Evolutionary conservation across 2,888 invertebrate genomes (phyloP).

Genomic region (Chymomyza fuscimana): DNA sequence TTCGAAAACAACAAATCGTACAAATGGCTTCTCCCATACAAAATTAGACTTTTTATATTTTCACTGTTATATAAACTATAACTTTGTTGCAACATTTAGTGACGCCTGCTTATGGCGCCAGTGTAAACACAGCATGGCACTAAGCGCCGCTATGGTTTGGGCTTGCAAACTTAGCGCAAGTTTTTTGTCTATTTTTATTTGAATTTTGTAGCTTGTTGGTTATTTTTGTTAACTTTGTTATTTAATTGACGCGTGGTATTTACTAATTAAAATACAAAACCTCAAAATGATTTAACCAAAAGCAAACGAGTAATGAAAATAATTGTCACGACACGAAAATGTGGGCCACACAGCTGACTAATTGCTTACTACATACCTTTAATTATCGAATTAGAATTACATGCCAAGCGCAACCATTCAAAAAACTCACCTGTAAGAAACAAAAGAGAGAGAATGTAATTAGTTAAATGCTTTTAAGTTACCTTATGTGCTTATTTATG

Average conservation of each 20-base stretch:
- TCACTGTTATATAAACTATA: too few relatives aligned
- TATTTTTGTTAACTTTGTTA: conserved; percentile 19
- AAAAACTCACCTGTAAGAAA: conserved; percentile 59
- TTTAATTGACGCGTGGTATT: conserved; percentile 55
- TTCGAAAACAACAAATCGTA: too few relatives aligned
- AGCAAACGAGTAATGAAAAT: conserved; percentile 4
- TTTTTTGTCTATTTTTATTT: conserved; percentile 30
- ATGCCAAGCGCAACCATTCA: conserved; percentile 28
- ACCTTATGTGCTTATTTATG: neutral
- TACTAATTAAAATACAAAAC: conserved; percentile 14
- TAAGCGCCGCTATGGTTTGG: too few relatives aligned
- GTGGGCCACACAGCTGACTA: conserved; percentile 58
- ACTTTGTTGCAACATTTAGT: too few relatives aligned
- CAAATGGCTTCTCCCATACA: too few relatives aligned
- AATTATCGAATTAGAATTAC: conserved; percentile 55
- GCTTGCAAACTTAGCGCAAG: conserved; percentile 14
- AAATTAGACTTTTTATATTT: too few relatives aligned
- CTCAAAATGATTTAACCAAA: conserved; percentile 21
- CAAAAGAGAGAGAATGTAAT: conserved; percentile 38
- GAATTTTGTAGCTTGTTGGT: conserved; percentile 25
- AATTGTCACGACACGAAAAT: conserved; percentile 14
- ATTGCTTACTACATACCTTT: conserved; percentile 51
- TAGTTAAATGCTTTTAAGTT: conserved; percentile 27
- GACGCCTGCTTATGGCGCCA: too few relatives aligned
- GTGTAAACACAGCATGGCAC: too few relatives aligned